phyloP scores from a whole-genome alignment of 53 echinoderm and acorn worm genomes.

The Echinometra lucunter region DNA sequence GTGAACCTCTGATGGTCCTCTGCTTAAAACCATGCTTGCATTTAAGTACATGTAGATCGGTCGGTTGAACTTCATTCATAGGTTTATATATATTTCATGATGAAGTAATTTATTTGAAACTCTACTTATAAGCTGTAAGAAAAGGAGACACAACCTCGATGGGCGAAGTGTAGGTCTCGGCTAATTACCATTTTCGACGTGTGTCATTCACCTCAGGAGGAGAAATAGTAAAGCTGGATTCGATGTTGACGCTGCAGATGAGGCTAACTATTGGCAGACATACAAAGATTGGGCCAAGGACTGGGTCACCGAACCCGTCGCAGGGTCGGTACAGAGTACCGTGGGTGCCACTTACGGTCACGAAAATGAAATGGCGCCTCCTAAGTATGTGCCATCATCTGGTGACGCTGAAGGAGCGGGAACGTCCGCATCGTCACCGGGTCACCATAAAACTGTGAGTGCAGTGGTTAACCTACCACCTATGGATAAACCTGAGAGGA shows the following conservation, averaged over 20 bases:
- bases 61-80: not conserved
- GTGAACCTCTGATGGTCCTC: not conserved
- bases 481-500: conserved; percentile 55
- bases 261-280: conserved; percentile 67
- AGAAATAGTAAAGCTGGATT: conserved; percentile 44
- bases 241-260: conserved; percentile 61
- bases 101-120: not conserved
- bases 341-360: conserved; percentile 44
- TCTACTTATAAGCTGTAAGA: not conserved
- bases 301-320: conserved; percentile 44
- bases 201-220: conserved; percentile 37
- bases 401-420: not conserved
- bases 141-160: not conserved
- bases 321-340: conserved; percentile 38
- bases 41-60: not conserved
- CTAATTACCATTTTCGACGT: not conserved
- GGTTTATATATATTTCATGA: too few species aligned
- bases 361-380: not conserved
- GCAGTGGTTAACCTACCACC: conserved; percentile 56
- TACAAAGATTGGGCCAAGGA: conserved; percentile 69
- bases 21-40: not conserved
- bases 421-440: not conserved
- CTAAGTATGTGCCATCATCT: not conserved
- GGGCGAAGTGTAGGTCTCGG: not conserved
- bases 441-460: conserved; percentile 52